Evolutionary conservation across 1,140 invertebrate genomes (phyloP).

Genomic region (Drosophila cardini): DNA sequence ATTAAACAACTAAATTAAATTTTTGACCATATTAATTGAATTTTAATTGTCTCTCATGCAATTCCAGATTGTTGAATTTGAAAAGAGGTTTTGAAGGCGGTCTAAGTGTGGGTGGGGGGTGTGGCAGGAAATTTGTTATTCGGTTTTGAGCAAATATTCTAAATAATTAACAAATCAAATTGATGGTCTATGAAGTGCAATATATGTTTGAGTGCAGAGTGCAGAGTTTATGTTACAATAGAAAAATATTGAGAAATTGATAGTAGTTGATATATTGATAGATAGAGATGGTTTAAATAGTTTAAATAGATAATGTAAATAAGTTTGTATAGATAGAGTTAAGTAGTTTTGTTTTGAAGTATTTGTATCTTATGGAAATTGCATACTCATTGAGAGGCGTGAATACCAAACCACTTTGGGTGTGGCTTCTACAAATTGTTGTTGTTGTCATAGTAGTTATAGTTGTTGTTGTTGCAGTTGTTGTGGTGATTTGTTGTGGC

Average conservation of each 20-base stretch:
- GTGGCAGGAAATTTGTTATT: slow-evolving; percentile 28
- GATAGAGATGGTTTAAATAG: slow-evolving; percentile 2
- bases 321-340: slow-evolving; percentile 37
- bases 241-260: slow-evolving; percentile 19
- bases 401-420: slow-evolving; percentile 83
- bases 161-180: slow-evolving; percentile 78
- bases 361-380: slow-evolving; percentile 53
- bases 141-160: slow-evolving; percentile 57
- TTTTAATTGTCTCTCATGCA: slow-evolving; percentile 75
- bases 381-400: slow-evolving; percentile 84
- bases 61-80: neutral
- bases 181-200: slow-evolving; percentile 49
- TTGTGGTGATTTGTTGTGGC: slow-evolving; percentile 39
- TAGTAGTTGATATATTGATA: slow-evolving; percentile 13
- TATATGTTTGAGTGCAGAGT: slow-evolving; percentile 19
- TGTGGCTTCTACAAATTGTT: slow-evolving; percentile 68
- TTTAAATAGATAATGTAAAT: slow-evolving; percentile 34
- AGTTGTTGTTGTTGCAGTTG: slow-evolving; percentile 15
- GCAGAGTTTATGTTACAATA: slow-evolving; percentile 37
- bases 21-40: slow-evolving; percentile 73
- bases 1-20: slow-evolving; percentile 75
- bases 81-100: neutral
- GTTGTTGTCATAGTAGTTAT: slow-evolving; percentile 32
- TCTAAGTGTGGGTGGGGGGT: neutral
- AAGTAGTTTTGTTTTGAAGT: slow-evolving; percentile 55